Percentiles rank a stretch among this genome's conserved stretches.
phyloP scores from a whole-genome alignment of 2,113 vertebrate genomes.

The Sarotherodon lohbergeri region DNA sequence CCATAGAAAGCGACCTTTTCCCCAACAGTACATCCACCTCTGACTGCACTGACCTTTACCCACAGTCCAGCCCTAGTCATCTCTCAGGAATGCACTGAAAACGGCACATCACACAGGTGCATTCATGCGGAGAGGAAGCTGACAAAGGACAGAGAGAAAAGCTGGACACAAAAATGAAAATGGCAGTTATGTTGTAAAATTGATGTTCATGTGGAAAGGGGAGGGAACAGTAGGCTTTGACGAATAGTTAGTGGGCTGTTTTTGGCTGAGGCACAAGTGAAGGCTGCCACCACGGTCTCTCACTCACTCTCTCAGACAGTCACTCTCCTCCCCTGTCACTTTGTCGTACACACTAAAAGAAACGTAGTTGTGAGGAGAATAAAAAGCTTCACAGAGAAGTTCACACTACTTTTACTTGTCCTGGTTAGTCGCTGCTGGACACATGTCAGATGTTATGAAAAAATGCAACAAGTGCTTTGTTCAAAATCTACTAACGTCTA shows the following conservation, averaged over 20 bases:
- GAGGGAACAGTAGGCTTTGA: not conserved
- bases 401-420: not conserved
- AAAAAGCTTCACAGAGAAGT: not conserved
- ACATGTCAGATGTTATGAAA: not conserved
- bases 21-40: conserved; percentile 51
- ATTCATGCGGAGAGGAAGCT: conserved; percentile 17
- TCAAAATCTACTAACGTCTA: not conserved
- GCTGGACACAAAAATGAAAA: conserved; percentile 9
- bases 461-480: not conserved
- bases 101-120: conserved; percentile 20
- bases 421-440: not conserved
- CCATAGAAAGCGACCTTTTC: conserved; percentile 54
- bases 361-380: not conserved
- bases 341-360: not conserved
- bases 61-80: conserved; percentile 23
- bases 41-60: conserved; percentile 67
- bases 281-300: not conserved
- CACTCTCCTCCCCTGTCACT: not conserved
- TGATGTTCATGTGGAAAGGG: not conserved
- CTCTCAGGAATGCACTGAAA: conserved; percentile 35
- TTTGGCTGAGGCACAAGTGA: not conserved
- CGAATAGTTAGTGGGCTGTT: conserved; percentile 17
- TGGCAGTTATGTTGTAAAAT: not conserved
- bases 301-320: not conserved
- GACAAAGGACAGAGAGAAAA: conserved; percentile 9